phyloP scores from a whole-genome alignment of 35 echinoderm and acorn worm species.

The Apostichopus parvimensis region DNA sequence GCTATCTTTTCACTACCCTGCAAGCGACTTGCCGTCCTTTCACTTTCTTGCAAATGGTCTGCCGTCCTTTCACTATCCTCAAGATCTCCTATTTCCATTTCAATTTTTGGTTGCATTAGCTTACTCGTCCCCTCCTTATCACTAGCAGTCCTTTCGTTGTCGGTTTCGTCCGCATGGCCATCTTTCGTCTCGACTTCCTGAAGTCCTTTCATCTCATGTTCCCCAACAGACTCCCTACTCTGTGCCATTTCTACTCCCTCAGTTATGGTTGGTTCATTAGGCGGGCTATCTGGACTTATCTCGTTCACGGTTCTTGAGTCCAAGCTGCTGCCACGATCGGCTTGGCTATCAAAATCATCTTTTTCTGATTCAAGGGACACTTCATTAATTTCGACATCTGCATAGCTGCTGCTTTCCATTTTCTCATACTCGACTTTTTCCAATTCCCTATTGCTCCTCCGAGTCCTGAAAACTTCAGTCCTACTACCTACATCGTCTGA shows the following conservation, averaged over 20 bases:
- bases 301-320: conserved; percentile 34
- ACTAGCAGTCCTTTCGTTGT: not conserved
- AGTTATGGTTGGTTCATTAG: not conserved
- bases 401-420: conserved; percentile 10
- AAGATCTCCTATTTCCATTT: not conserved
- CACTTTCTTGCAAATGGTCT: not conserved
- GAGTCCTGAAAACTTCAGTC: not conserved
- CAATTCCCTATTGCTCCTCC: not conserved
- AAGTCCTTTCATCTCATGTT: not conserved
- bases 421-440: not conserved
- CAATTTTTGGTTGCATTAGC: not conserved
- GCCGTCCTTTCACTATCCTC: not conserved
- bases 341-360: not conserved
- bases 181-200: not conserved
- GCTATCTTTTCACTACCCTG: not conserved
- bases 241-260: not conserved
- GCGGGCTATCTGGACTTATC: conserved; percentile 40
- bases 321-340: not conserved
- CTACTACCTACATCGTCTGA: not conserved
- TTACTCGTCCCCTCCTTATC: not conserved
- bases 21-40: not conserved
- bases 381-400: not conserved
- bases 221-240: not conserved
- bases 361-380: conserved; percentile 1
- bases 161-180: not conserved